These are phyloP conservation scores for Galerucella nymphaeae DNA, from an alignment of 2,888 invertebrate species.

Conservation along the genomic window DNA sequence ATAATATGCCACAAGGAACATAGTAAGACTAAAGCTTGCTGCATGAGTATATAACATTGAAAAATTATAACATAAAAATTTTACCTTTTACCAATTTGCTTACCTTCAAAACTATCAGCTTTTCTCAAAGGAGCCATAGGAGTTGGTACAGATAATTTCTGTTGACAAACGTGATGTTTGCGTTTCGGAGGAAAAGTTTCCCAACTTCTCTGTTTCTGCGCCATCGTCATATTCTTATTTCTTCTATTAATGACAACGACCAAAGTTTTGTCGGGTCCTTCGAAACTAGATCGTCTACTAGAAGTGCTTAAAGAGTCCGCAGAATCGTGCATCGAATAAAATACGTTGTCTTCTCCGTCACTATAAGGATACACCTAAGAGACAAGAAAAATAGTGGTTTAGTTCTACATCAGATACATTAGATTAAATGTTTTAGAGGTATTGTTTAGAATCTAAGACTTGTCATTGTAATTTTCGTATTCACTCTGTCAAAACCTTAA, in stretches of 20 bases:
- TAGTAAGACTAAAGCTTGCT: no score
- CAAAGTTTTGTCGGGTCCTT: constrained; percentile 65
- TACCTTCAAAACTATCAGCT: constrained; percentile 73
- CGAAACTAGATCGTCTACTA: constrained; percentile 69
- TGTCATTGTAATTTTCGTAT: no score
- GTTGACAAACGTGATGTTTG: constrained; percentile 61
- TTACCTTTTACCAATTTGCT: not conserved
- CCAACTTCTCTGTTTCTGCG: constrained; percentile 73
- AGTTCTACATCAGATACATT: not conserved
- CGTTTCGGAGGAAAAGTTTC: constrained; percentile 72
- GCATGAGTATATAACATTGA: no score
- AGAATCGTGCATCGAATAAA: constrained; percentile 66
- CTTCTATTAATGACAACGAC: constrained; percentile 67
- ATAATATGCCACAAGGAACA: no score
- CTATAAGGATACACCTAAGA: constrained; percentile 68
- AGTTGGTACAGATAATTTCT: constrained; percentile 51
- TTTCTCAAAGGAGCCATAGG: constrained; percentile 67
- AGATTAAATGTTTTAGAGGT: no score
- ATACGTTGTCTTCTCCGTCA: constrained; percentile 69
- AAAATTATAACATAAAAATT: no score
- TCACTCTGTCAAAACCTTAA: no score
- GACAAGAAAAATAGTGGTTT: constrained; percentile 5
- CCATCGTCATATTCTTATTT: constrained; percentile 62
- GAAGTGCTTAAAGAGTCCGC: constrained; percentile 71
- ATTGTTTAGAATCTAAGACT: no score